Evolutionary conservation across 2,113 vertebrate species (phyloP).

Genomic region (Candoia aspera): DNA sequence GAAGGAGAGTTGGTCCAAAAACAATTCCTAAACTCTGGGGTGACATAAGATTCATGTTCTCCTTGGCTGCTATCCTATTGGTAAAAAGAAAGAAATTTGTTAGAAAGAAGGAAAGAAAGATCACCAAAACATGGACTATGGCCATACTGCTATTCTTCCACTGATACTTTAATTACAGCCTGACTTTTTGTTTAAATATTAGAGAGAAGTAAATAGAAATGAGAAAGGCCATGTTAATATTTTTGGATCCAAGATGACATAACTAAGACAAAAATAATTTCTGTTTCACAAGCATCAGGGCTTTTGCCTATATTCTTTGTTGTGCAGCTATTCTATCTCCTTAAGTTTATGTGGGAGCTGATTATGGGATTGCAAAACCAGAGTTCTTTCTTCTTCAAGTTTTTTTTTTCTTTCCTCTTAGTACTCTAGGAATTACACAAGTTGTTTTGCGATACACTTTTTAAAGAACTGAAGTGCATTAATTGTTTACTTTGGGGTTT

Average conservation of each 20-base stretch:
- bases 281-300: background rate
- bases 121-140: background rate
- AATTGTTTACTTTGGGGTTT: background rate
- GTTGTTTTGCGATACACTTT: background rate
- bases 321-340: background rate
- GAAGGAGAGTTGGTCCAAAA: slow-evolving; percentile 94
- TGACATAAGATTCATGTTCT: slow-evolving; percentile 91
- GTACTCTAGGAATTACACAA: background rate
- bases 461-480: background rate
- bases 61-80: slow-evolving; percentile 84
- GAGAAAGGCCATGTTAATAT: background rate
- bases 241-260: background rate
- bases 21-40: slow-evolving; percentile 93
- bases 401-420: background rate
- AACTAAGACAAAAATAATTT: background rate
- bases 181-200: slow-evolving; percentile 20
- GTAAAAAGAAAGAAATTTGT: slow-evolving; percentile 56
- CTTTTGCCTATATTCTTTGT: background rate
- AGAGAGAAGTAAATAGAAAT: background rate
- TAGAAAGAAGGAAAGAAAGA: slow-evolving; percentile 41
- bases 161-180: background rate
- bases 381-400: background rate
- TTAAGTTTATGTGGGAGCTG: background rate
- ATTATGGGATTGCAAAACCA: background rate
- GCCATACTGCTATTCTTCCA: background rate